Evolutionary conservation across 2,888 invertebrate species (phyloP), one percentile per base, ranked within the genome.

Genomic region (Eupithecia vulgata): DNA sequence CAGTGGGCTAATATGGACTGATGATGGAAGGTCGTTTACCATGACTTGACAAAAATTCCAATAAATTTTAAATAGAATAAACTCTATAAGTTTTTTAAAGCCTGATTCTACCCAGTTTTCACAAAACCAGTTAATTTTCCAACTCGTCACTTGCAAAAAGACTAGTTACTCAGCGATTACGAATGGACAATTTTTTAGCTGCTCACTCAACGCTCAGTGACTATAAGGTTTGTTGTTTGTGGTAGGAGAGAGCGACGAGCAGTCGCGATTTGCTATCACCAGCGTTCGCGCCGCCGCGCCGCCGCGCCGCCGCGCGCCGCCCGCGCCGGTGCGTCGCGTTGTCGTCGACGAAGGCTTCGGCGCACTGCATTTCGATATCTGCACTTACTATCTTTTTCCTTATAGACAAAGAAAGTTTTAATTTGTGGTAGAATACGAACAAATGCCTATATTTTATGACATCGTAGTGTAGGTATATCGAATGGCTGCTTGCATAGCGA

Each of bases 121-220:
- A 35, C 35, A n/a, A 61, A 59, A 59, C 34, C 61, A 35, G 12
- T 17, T 37, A n/a, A 67, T 62, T 72, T 68, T 68, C 68, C 72
- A 65, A 37, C 34, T 68, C 37, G 30, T 34, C 34, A 57, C 30
- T 66, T 10, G 21, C 10, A 74, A 65, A 71, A 61, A 42, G 21
- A n/a, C 15, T 35, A 13, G 57, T 25, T 57, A 76, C 71, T 65
- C 69, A 71, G 52, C 25, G 42, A 61, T 67, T 82, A 84, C 79
- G 86, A 77, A 82, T 80, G 80, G 85, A 70, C 79, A 85, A 84
- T 85, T 88, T 88, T 88, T 88, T 85, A 81, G 84, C 82, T 80
- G 82, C 83, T 82, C 84, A 84, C 86, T 84, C 83, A 84, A 80
- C 84, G 85, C 79, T 84, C 84, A 84, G 68, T 69, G 77, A 74